Percentiles rank a stretch among this genome's conserved stretches.
Evolutionary conservation across 37 sponge, comb jelly and placozoan genomes (phyloP).

Genomic region (Haliclona indistincta): DNA sequence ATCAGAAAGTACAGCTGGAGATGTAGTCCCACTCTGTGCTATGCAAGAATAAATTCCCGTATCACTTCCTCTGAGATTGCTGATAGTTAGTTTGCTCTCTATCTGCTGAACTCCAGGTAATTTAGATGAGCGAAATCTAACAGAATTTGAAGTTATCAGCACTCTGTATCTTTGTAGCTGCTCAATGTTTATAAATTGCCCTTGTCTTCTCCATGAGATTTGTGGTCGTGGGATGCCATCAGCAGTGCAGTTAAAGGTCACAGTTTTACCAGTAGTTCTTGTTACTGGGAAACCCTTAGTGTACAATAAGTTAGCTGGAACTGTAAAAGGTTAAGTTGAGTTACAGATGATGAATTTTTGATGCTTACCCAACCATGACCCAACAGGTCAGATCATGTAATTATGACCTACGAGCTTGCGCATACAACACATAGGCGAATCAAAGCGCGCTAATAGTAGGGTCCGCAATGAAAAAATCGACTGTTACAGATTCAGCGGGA

Average conservation of each 20-base stretch:
- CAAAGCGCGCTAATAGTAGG: too few species aligned
- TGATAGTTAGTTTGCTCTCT: slow-evolving; percentile 21
- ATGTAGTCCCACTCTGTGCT: slow-evolving; percentile 1
- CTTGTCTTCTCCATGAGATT: slow-evolving; percentile 30
- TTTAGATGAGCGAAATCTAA: neutral
- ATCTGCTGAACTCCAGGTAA: slow-evolving; percentile 14
- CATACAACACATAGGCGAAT: too few species aligned
- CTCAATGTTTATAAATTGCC: neutral
- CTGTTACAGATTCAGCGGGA: too few species aligned
- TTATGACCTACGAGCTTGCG: too few species aligned
- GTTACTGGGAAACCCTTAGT: neutral
- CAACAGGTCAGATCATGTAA: too few species aligned
- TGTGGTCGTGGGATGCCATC: slow-evolving; percentile 33
- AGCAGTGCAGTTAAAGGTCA: slow-evolving; percentile 28
- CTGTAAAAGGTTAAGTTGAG: neutral
- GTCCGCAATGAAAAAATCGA: too few species aligned
- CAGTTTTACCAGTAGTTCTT: neutral
- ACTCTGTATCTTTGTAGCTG: neutral
- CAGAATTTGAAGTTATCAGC: neutral
- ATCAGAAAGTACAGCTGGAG: neutral
- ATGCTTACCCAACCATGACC: slow-evolving; percentile 15
- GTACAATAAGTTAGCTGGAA: slow-evolving; percentile 7
- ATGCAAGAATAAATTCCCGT: slow-evolving; percentile 15
- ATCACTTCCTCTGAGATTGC: slow-evolving; percentile 6
- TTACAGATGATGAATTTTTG: neutral